Conservation (phyloP, 2,888 invertebrate species). For the Metallyticus violacea region DNA sequence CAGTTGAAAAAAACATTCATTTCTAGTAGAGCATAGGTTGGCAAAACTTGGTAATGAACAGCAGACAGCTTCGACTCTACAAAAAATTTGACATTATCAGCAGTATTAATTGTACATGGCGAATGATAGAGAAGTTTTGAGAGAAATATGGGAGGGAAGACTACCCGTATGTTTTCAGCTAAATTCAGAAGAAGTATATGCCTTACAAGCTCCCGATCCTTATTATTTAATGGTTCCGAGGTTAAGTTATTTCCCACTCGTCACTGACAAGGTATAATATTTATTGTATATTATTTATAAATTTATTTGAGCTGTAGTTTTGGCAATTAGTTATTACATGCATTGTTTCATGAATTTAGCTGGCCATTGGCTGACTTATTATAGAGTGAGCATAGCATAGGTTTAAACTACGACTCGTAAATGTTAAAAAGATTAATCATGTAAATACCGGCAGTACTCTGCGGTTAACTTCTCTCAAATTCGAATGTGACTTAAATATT, state of each 20-base stretch:
- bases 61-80: neutral
- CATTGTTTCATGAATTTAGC: neutral
- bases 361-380: no score
- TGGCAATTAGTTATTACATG: no score
- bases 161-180: slow-evolving; percentile 91
- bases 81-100: neutral
- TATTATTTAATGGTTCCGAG: slow-evolving; percentile 92
- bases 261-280: slow-evolving; percentile 81
- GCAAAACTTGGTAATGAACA: neutral
- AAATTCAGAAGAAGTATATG: slow-evolving; percentile 82
- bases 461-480: no score
- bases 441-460: no score
- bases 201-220: slow-evolving; percentile 86
- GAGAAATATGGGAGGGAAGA: slow-evolving; percentile 95
- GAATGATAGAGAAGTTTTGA: slow-evolving; percentile 89
- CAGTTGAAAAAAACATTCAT: no score
- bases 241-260: slow-evolving; percentile 89
- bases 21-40: no score
- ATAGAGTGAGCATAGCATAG: no score
- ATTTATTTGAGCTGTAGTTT: neutral
- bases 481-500: no score
- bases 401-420: no score
- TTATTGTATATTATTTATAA: neutral
- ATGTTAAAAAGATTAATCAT: no score
- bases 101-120: slow-evolving; percentile 62